Evolutionary conservation across 2,113 vertebrate genomes (phyloP).

Genomic region (Promerops cafer): DNA sequence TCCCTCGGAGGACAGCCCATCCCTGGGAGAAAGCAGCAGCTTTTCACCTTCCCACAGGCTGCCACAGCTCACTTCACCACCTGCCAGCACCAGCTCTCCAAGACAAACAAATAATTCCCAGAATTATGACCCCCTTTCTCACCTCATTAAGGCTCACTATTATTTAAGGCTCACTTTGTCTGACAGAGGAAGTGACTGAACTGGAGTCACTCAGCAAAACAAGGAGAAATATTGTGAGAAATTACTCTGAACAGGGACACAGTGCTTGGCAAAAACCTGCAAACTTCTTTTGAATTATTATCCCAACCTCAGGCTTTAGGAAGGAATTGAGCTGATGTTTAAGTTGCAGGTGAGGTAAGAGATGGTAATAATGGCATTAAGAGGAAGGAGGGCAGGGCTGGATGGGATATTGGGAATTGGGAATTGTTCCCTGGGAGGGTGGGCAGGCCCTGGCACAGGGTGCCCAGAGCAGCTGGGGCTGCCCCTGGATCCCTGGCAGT

Average conservation of each 20-base stretch:
- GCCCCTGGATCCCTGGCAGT: neutral
- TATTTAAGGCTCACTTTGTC: conserved; percentile 3
- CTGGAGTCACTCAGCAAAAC: neutral
- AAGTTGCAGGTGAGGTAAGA: neutral
- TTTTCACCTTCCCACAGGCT: neutral
- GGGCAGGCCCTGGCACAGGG: neutral
- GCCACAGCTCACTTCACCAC: neutral
- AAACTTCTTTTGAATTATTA: neutral
- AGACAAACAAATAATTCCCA: neutral
- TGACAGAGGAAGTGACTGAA: neutral
- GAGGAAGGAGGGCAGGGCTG: neutral
- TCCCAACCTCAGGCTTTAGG: neutral
- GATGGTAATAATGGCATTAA: neutral
- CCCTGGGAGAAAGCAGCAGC: neutral
- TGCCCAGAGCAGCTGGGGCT: neutral
- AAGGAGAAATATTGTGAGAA: neutral
- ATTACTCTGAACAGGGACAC: neutral
- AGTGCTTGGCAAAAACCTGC: neutral
- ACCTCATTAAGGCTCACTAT: neutral
- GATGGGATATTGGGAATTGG: neutral
- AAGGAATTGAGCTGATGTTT: neutral
- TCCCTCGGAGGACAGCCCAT: neutral
- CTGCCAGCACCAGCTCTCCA: neutral
- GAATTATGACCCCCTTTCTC: neutral
- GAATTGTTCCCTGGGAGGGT: neutral